Percentiles rank a stretch among this genome's conserved stretches.
Evolutionary conservation across 2,113 vertebrate genomes (phyloP).

Genomic region (Condylura cristata): DNA sequence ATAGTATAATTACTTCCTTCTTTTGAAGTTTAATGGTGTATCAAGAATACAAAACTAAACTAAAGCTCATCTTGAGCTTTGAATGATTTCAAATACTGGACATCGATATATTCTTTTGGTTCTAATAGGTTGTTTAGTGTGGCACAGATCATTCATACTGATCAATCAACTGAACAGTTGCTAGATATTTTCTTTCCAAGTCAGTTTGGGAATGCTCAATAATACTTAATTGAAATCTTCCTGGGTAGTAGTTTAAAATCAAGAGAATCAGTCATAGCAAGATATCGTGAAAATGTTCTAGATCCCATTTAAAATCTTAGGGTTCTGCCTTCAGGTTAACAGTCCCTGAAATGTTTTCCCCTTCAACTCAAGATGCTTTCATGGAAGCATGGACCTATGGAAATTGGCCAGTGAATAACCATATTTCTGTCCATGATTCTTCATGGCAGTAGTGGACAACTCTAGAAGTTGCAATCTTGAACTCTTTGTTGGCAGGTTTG

Average conservation of each 20-base stretch:
- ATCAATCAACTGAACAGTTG: neutral
- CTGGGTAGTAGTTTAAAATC: neutral
- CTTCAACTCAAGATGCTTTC: neutral
- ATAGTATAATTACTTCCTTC: neutral
- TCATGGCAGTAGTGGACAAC: neutral
- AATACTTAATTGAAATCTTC: neutral
- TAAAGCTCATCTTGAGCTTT: neutral
- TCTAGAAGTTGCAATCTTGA: neutral
- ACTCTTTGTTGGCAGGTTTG: neutral
- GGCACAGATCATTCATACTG: no score
- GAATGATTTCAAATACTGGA: conserved; percentile 2
- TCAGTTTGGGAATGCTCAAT: neutral
- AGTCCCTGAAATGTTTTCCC: neutral
- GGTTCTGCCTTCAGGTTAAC: neutral
- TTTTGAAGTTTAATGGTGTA: neutral
- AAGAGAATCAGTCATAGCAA: neutral
- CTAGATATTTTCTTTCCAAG: neutral
- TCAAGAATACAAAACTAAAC: neutral
- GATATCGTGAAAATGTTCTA: neutral
- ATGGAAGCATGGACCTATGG: neutral
- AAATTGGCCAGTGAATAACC: neutral
- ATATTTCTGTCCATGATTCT: neutral
- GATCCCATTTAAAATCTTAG: neutral
- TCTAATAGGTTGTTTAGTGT: neutral
- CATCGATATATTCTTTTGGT: neutral